These are phyloP conservation scores for Zhengitettix transpicula DNA, from an alignment of 2,888 invertebrate genomes.

Conservation along the genomic window DNA sequence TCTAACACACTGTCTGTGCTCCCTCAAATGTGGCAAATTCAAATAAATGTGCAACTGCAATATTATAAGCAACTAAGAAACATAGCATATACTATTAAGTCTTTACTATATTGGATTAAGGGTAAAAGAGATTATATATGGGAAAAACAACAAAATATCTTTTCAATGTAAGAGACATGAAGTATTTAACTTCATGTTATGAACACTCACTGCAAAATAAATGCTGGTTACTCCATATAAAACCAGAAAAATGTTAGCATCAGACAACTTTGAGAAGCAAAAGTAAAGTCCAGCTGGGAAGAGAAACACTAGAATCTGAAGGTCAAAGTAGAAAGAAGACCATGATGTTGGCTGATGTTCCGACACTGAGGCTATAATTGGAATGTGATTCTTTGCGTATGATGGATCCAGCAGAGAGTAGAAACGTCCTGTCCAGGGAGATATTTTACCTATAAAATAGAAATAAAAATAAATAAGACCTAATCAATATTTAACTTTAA, in stretches of 20 bases:
- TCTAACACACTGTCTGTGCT: too few species aligned
- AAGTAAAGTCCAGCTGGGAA: slow-evolving; percentile 95
- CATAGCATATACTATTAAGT: too few species aligned
- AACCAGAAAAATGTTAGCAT: slow-evolving; percentile 94
- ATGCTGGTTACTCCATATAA: slow-evolving; percentile 95
- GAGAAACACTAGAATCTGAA: slow-evolving; percentile 87
- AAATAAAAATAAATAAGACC: background rate
- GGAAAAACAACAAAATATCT: too few species aligned
- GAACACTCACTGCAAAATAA: slow-evolving; percentile 76
- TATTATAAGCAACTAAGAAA: too few species aligned
- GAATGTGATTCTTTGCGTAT: slow-evolving; percentile 97
- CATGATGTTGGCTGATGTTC: slow-evolving; percentile 98
- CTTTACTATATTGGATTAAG: too few species aligned
- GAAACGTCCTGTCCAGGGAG: slow-evolving; percentile 96
- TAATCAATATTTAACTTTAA: too few species aligned
- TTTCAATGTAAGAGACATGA: too few species aligned
- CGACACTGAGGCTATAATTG: slow-evolving; percentile 92
- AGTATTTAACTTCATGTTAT: too few species aligned
- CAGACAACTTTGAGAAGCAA: slow-evolving; percentile 85
- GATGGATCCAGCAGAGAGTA: slow-evolving; percentile 92
- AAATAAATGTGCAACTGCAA: too few species aligned
- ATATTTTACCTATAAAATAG: slow-evolving; percentile 55
- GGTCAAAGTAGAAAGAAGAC: slow-evolving; percentile 96
- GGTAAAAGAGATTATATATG: too few species aligned
- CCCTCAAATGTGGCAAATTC: too few species aligned